These are phyloP conservation scores for Myripristis jacobus DNA, from an alignment of 2,797 vertebrate species.

Conservation along the genomic window DNA sequence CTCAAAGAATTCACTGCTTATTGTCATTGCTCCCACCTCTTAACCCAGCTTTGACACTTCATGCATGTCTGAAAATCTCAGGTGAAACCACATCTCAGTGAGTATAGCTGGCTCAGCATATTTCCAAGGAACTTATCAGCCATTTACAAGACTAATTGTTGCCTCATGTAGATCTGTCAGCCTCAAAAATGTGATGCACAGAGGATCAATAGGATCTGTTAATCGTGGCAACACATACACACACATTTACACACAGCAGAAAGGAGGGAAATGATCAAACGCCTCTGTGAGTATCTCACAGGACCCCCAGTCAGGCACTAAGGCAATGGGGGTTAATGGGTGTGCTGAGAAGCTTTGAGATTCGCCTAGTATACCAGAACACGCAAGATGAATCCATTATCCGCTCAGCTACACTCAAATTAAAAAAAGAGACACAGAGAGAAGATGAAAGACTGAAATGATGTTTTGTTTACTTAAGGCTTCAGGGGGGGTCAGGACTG, in stretches of 20 bases:
- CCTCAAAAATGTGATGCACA: constrained; percentile 18
- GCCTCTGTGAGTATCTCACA: constrained; percentile 48
- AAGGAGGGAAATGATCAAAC: constrained; percentile 69
- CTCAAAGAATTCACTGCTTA: constrained; percentile 22
- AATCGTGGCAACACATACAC: constrained; percentile 40
- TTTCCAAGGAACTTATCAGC: constrained; percentile 67
- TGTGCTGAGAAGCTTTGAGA: constrained; percentile 49
- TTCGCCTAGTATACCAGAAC: constrained; percentile 43
- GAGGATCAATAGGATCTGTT: constrained; percentile 66
- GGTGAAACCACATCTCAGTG: constrained; percentile 20
- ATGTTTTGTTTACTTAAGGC: constrained; percentile 54
- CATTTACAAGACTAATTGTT: constrained; percentile 76
- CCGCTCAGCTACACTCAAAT: constrained; percentile 31
- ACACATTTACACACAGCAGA: constrained; percentile 17
- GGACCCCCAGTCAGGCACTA: constrained; percentile 44
- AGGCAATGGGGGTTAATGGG: constrained; percentile 72
- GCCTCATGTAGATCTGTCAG: constrained; percentile 68
- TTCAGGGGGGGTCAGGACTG: constrained; percentile 47
- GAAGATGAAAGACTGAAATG: constrained; percentile 40
- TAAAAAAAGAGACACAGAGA: constrained; percentile 5
- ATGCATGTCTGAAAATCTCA: constrained; percentile 46
- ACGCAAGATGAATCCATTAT: constrained; percentile 57
- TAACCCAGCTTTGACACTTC: not conserved
- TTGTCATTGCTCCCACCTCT: constrained; percentile 3
- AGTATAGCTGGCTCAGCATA: constrained; percentile 64